Evolutionary conservation across 1,140 invertebrate genomes (phyloP).

Genomic region (Drosophila oshimai): DNA sequence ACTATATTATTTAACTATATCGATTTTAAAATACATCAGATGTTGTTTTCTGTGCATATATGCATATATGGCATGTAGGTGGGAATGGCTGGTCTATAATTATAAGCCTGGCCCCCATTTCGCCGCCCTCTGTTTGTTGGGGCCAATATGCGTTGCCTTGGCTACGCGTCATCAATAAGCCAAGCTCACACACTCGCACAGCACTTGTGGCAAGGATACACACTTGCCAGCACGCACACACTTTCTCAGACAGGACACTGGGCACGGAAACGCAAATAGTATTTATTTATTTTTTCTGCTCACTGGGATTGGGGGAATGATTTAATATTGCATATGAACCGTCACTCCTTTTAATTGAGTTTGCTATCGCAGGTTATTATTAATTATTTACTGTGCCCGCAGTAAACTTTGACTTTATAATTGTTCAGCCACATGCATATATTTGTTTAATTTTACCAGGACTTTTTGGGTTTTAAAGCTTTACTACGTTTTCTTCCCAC

Average conservation of each 20-base stretch:
- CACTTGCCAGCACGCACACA: slow-evolving; percentile 6
- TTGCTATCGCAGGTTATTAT: slow-evolving; percentile 7
- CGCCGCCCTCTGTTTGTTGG: slow-evolving; percentile 49
- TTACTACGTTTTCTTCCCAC: neutral
- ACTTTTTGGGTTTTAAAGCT: neutral
- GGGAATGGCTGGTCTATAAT: slow-evolving; percentile 36
- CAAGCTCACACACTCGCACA: slow-evolving; percentile 22
- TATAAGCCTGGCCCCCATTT: slow-evolving; percentile 41
- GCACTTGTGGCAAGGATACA: slow-evolving; percentile 20
- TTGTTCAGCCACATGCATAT: neutral
- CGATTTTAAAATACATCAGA: neutral
- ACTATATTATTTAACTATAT: too few species aligned
- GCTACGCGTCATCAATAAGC: slow-evolving; percentile 52
- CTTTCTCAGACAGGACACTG: slow-evolving; percentile 16
- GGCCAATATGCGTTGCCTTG: slow-evolving; percentile 45
- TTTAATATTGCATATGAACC: slow-evolving; percentile 21
- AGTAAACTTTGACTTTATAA: neutral
- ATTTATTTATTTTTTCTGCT: slow-evolving; percentile 70
- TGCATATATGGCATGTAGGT: slow-evolving; percentile 5
- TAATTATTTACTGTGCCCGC: slow-evolving; percentile 10
- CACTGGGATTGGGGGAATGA: slow-evolving; percentile 31
- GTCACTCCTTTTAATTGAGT: slow-evolving; percentile 33
- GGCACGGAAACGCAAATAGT: slow-evolving; percentile 63
- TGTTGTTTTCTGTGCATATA: neutral
- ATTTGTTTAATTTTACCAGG: neutral